These are phyloP conservation scores for Bombus sibiricus DNA, from an alignment of 1,140 invertebrate genomes.

Conservation along the genomic window DNA sequence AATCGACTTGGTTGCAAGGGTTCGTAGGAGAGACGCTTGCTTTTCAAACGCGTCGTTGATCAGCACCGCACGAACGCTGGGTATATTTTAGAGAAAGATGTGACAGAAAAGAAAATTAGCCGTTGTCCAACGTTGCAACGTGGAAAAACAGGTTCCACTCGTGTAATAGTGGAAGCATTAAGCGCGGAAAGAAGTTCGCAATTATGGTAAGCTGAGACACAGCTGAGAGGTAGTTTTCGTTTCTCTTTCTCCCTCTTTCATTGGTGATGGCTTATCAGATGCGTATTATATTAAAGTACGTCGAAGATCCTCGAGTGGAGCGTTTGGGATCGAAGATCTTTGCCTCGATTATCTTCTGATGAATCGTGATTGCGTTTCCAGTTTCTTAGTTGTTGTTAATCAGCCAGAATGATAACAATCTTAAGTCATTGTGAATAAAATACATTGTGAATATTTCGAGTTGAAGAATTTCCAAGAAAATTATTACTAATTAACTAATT, in stretches of 20 bases:
- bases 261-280: background rate
- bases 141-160: constrained; percentile 30
- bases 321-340: background rate
- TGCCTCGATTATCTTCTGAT: constrained; percentile 20
- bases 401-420: background rate
- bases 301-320: background rate
- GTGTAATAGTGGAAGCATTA: constrained; percentile 47
- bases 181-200: constrained; percentile 39
- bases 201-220: constrained; percentile 14
- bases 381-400: constrained; percentile 22
- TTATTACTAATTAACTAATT: no score
- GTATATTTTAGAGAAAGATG: constrained; percentile 21
- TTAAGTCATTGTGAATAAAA: background rate
- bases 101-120: constrained; percentile 43
- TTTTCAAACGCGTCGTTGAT: background rate
- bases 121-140: no score
- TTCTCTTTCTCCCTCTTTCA: background rate
- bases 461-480: background rate
- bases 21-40: background rate
- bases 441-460: background rate
- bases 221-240: background rate
- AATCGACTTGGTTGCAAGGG: background rate
- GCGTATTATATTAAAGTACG: background rate
- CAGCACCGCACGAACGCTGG: no score
- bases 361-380: constrained; percentile 14